A percentile compares a stretch with the other conserved stretches of the same genome.
Conservation (phyloP, 1,140 invertebrate species). For the Hesperophylax magnus region DNA sequence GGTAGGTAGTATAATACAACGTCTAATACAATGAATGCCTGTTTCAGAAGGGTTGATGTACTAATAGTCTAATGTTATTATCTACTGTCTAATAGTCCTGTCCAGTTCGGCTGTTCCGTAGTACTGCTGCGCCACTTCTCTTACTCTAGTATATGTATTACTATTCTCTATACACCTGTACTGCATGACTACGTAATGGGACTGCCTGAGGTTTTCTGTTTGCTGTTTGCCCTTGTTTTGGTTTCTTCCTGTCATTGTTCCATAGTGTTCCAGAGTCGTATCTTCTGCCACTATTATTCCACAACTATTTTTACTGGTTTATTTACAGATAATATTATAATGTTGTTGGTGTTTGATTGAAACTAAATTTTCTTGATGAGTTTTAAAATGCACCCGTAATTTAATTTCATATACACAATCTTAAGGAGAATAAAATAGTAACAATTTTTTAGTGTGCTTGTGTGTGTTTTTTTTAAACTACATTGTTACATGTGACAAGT, state of each 20-base stretch:
- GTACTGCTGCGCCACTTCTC: not conserved
- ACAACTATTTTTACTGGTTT: slow-evolving; percentile 1
- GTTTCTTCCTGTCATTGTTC: not conserved
- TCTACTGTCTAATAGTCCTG: slow-evolving; percentile 13
- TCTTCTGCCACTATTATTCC: not conserved
- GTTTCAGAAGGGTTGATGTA: slow-evolving; percentile 73
- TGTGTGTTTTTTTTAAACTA: slow-evolving; percentile 10
- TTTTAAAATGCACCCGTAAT: slow-evolving; percentile 1
- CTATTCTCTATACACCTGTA: slow-evolving; percentile 1
- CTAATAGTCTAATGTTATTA: slow-evolving; percentile 51
- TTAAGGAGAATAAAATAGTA: not conserved
- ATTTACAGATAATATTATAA: not conserved
- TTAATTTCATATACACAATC: not conserved
- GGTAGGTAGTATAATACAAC: slow-evolving; percentile 57
- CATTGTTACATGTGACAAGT: too few species aligned
- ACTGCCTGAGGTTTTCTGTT: slow-evolving; percentile 46
- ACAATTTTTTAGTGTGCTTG: not conserved
- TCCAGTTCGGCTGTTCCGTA: not conserved
- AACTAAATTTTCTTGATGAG: slow-evolving; percentile 9
- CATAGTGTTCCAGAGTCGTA: slow-evolving; percentile 11
- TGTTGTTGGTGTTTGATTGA: slow-evolving; percentile 29
- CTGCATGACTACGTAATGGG: slow-evolving; percentile 39
- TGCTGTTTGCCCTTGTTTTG: slow-evolving; percentile 13
- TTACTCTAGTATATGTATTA: not conserved
- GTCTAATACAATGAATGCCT: slow-evolving; percentile 63